Evolutionary conservation across 2,888 invertebrate genomes (phyloP).

Genomic region (Tetranychus piercei): DNA sequence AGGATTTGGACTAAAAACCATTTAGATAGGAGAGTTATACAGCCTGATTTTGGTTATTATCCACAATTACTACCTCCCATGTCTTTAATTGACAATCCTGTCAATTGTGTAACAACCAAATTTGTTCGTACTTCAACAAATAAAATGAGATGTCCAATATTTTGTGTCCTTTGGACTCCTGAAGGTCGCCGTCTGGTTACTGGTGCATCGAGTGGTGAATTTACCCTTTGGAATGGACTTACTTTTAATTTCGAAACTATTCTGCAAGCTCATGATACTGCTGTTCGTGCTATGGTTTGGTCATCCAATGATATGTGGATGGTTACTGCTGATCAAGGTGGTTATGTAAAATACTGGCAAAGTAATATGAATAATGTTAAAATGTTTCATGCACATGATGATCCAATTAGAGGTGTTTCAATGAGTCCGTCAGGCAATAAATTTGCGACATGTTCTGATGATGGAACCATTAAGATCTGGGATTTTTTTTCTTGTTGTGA

Average conservation of each 20-base stretch:
- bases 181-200: conserved; percentile 93
- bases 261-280: conserved; percentile 97
- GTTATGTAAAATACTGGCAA: conserved; percentile 99
- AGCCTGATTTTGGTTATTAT: conserved; percentile 87
- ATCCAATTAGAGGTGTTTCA: conserved; percentile 95
- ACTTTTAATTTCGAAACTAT: conserved; percentile 99
- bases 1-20: conserved; percentile 79
- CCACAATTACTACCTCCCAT: conserved; percentile 72
- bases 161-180: conserved; percentile 97
- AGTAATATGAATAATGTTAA: conserved; percentile 99
- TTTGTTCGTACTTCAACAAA: conserved; percentile 99
- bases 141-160: conserved; percentile 98
- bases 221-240: conserved; percentile 97
- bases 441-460: conserved; percentile 97
- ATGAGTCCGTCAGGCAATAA: conserved; percentile 98
- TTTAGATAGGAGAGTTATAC: conserved; percentile 66
- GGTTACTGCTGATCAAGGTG: conserved; percentile 95
- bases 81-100: conserved; percentile 81
- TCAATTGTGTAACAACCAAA: conserved; percentile 74
- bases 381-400: conserved; percentile 99
- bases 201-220: conserved; percentile 96
- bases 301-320: conserved; percentile 99
- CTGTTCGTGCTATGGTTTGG: conserved; percentile 99
- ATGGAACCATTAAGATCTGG: conserved; percentile 95
- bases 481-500: conserved; percentile 93